phyloP scores from a whole-genome alignment of 30 jellyfish, hydroid and myxozoan species.

The Hydractinia symbiolongicarpus region DNA sequence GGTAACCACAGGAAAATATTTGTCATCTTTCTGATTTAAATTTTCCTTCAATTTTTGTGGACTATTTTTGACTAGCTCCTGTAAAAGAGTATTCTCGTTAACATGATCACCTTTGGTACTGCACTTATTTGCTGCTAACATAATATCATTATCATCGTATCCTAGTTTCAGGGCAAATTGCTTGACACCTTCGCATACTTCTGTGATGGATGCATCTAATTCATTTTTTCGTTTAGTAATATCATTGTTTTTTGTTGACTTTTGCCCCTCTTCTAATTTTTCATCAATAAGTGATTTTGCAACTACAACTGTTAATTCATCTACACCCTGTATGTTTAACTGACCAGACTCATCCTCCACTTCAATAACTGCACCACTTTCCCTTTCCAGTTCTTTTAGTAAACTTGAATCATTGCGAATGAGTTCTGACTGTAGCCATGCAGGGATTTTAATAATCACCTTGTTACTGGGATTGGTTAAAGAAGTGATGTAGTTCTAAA shows the following conservation, averaged over 20 bases:
- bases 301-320: conserved; percentile 11
- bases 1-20: not conserved
- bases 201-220: not conserved
- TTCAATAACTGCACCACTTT: not conserved
- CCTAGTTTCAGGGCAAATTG: conserved; percentile 70
- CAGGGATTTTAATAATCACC: conserved; percentile 12
- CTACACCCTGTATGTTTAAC: conserved; percentile 13
- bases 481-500: conserved; percentile 16
- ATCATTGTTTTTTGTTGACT: not conserved
- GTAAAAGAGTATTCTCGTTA: conserved; percentile 52
- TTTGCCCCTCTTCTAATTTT: not conserved
- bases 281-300: conserved; percentile 19
- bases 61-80: conserved; percentile 35
- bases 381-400: conserved; percentile 8
- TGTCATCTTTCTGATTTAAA: not conserved
- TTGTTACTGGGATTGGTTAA: conserved; percentile 1
- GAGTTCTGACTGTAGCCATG: not conserved
- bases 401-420: not conserved
- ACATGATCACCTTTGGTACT: conserved; percentile 5
- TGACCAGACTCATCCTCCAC: not conserved
- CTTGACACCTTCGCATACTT: conserved; percentile 15
- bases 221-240: not conserved
- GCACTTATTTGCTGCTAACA: conserved; percentile 35
- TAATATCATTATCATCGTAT: conserved; percentile 46
- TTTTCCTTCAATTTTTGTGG: conserved; percentile 23